These are phyloP conservation scores for Tachina grossa DNA, from an alignment of 2,888 invertebrate genomes.

Conservation along the genomic window DNA sequence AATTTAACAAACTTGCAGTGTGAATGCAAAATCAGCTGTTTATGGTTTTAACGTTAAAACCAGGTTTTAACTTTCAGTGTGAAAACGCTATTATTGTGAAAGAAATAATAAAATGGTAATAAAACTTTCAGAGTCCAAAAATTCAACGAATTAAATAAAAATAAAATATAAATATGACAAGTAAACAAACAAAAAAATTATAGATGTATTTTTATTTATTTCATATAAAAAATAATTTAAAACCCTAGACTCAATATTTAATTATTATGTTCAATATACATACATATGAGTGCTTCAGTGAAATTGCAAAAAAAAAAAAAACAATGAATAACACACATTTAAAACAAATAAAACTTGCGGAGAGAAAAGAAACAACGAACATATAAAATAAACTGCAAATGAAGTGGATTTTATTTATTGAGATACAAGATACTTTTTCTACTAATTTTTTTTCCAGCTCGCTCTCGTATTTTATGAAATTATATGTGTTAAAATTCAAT, in stretches of 20 bases:
- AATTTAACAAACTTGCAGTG: no score
- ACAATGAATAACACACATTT: background rate
- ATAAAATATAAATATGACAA: constrained; percentile 29
- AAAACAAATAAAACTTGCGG: constrained; percentile 10
- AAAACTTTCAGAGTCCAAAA: constrained; percentile 34
- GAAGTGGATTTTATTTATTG: constrained; percentile 68
- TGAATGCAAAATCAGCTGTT: no score
- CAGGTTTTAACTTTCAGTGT: no score
- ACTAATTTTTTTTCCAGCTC: background rate
- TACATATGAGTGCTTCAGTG: constrained; percentile 1
- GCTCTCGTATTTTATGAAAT: constrained; percentile 41
- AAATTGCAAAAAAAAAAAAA: constrained; percentile 9
- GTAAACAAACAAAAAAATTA: constrained; percentile 32
- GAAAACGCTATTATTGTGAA: no score
- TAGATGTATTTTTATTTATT: background rate
- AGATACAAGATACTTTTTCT: constrained; percentile 51
- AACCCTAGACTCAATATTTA: constrained; percentile 51
- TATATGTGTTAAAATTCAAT: constrained; percentile 61
- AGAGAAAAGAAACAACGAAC: constrained; percentile 18
- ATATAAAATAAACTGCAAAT: constrained; percentile 66
- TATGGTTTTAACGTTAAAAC: no score
- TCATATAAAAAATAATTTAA: constrained; percentile 46
- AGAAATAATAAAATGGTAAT: constrained; percentile 28
- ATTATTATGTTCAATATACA: constrained; percentile 49
- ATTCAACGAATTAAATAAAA: constrained; percentile 54